Conservation (phyloP, 2,113 vertebrate genomes). For the Miniopterus natalensis region DNA sequence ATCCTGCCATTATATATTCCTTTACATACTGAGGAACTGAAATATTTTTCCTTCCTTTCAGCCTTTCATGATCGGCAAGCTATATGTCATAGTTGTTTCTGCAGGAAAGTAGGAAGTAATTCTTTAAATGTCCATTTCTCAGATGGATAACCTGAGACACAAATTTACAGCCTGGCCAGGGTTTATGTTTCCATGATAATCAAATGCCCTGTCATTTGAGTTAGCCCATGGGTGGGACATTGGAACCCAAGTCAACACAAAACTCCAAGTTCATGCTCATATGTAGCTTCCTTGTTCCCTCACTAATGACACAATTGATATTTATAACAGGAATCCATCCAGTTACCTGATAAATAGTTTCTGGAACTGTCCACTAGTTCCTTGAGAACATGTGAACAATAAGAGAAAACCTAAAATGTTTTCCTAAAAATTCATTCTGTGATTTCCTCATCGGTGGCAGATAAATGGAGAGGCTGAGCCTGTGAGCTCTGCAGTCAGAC, state of each 20-base stretch:
- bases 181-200: background rate
- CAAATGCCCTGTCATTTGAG: fast-evolving
- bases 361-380: background rate
- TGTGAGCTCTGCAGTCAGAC: background rate
- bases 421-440: background rate
- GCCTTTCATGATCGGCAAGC: background rate
- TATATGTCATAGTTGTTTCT: background rate
- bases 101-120: background rate
- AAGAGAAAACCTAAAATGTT: background rate
- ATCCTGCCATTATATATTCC: background rate
- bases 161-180: background rate
- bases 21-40: background rate
- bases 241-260: background rate
- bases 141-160: background rate
- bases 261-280: too few species aligned
- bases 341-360: background rate
- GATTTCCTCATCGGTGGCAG: background rate
- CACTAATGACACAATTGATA: fast-evolving
- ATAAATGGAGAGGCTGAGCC: background rate
- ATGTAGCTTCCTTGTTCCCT: background rate
- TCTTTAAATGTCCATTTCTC: background rate
- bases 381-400: background rate
- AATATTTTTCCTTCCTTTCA: background rate
- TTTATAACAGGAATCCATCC: background rate
- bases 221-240: fast-evolving